Evolutionary conservation across 2,888 invertebrate species (phyloP).

Genomic region (Trachelus iudaicus): DNA sequence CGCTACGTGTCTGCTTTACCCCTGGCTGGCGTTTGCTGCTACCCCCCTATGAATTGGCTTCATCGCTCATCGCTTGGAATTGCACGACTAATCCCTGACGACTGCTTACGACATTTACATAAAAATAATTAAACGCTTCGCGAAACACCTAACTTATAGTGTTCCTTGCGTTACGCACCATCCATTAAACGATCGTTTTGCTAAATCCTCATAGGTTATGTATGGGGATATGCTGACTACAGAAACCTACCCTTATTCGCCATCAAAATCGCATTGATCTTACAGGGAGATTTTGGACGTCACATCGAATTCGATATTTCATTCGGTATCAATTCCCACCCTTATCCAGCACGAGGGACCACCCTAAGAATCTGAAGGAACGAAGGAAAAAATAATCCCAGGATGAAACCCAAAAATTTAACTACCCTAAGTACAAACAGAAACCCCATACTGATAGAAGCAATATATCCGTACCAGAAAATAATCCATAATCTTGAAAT

Average conservation of each 20-base stretch:
- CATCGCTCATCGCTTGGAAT: slow-evolving; percentile 46
- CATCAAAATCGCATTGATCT: neutral
- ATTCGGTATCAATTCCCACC: neutral
- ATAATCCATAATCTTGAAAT: neutral
- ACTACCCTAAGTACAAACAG: neutral
- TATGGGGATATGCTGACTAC: neutral
- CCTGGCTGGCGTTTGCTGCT: slow-evolving; percentile 16
- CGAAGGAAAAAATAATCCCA: neutral
- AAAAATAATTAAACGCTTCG: slow-evolving; percentile 55
- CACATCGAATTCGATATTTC: slow-evolving; percentile 1
- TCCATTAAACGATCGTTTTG: neutral
- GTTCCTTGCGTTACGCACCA: neutral
- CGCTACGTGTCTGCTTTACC: slow-evolving; percentile 15
- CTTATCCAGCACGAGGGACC: neutral
- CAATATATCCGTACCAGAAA: neutral
- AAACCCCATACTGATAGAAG: neutral
- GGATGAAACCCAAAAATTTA: neutral
- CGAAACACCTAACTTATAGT: slow-evolving; percentile 8
- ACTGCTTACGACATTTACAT: slow-evolving; percentile 42
- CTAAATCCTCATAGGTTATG: neutral
- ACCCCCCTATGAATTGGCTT: slow-evolving; percentile 37
- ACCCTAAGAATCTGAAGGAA: neutral
- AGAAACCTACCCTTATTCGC: neutral
- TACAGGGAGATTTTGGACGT: neutral
- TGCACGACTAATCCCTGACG: slow-evolving; percentile 41